Base-by-base conservation (phyloP, 1,140 invertebrate species). In the Brachionus rotundiformis region DNA sequence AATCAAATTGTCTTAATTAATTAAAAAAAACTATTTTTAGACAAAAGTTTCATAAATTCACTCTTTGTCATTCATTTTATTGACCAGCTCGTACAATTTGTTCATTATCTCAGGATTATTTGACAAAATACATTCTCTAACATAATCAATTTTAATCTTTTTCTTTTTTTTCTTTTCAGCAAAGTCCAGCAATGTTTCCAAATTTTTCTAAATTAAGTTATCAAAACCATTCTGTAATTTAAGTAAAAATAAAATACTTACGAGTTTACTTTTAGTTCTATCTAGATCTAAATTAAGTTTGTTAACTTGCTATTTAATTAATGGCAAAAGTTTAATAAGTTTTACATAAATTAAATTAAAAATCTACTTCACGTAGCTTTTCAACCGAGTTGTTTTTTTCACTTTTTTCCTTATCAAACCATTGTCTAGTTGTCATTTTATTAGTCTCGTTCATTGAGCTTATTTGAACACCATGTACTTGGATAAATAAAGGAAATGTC, bases 51-150 rank as follows among this genome's bases (percentile, higher is more conserved):
- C 3, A 23, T 27, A 27, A 13, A 71, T n/a, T 71, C 44, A 73
- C 13, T 73, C 68, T 47, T 73, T 73, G 41, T 73, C 68, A 44
- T 73, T 73, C 19, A 23, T 25, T 73, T 73, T 73, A n/a, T 73
- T 73, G 11, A 73, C 39, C 4, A 73, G 19, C 13, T 79, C 76
- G 31, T 61, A 59, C 31, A 79, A 31, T 25, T 63, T 79, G n/a
- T 23, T 59, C 31, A 79, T 36, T 36, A 79, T 31, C 11, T 79
- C 76, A 7, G 76, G 76, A 54, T 54, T 59, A 33, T 54, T 59
- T 13, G 76, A 79, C n/a, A 79, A 23, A 2, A 79, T 63, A 19
- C 76, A 79, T 33, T 79, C 76, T 79, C 76, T 79, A 5, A 79
- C 36, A 31, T 79, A 79, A 25, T 63, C 59, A 59, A 59, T 13